Base-by-base conservation (phyloP, 2,113 vertebrate species). In the Papio anubis region DNA sequence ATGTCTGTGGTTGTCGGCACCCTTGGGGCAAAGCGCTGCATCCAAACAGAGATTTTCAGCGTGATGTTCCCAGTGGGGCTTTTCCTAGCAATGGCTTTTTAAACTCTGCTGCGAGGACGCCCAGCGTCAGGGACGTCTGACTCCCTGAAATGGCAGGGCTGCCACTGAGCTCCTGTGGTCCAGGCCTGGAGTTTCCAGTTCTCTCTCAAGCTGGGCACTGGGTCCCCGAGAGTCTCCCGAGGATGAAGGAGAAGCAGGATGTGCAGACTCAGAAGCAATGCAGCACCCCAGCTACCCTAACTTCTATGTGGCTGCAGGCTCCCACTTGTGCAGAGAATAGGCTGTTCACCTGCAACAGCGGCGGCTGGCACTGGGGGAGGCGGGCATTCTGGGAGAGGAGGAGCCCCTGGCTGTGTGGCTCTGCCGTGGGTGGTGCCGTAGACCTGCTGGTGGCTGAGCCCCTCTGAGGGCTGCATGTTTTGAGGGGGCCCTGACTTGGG, bases 131-230 rank as follows among this genome's bases (percentile, higher is more conserved):
- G 30, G 21, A 11, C 5, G 1, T 18, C 38, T 0, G 20, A 21
- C 30, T 48, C 13, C 57, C 7, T 55, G 80, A 18, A 45, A 17
- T 0, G 6, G 38, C 25, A 52, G 55, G 20, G 76, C 35, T 8
- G 25, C 45, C 8, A 2, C 21, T 2, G 14, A 7, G 66, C 27
- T 8, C 57, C 20, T 1, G 27, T 10, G 72, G 50, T 45, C 72
- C 48, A 12, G 17, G 57, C 23, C 5, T 0, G 5, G 43, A 23
- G 3, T 23, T 12, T 35, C 55, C 12, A 0, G 2, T 6, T 3
- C 3, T 43, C 21, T 45, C 61, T 16, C 1, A 7, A 9, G 27
- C 38, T 20, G 38, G 83, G 14, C 3, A 32, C 27, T 87, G 48
- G 14, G 16, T 32, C 43, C 43, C 1, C 4, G 12, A 72, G 73